Conservation (phyloP, 2,888 invertebrate genomes). For the Stegana nigrithorax region DNA sequence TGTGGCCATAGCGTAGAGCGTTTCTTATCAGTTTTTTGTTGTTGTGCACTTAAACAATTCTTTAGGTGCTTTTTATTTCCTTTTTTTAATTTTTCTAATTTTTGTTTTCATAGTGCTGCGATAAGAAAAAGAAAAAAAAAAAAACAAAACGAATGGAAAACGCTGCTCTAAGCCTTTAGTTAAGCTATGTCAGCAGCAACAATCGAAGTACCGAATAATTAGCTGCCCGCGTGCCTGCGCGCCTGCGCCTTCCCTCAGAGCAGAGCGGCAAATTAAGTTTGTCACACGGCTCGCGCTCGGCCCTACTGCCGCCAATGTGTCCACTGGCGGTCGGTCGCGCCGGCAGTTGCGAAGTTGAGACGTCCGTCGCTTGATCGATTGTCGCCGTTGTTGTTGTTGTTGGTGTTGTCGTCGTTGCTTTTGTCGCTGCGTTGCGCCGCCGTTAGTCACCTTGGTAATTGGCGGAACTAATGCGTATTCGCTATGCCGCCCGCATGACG, state of each 20-base stretch:
- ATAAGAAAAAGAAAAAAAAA: slow-evolving; percentile 17
- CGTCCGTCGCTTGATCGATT: slow-evolving; percentile 25
- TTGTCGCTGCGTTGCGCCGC: background rate
- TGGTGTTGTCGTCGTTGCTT: background rate
- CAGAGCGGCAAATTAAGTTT: slow-evolving; percentile 29
- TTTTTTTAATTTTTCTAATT: background rate
- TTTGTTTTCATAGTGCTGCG: background rate
- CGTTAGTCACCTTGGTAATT: slow-evolving; percentile 9
- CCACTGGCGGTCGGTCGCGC: too few relatives aligned
- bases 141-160: too few relatives aligned
- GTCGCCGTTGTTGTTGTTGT: background rate
- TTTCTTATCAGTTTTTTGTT: background rate
- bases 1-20: background rate
- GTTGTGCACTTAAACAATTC: background rate
- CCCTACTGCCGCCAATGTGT: too few relatives aligned
- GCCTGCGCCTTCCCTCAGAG: too few relatives aligned
- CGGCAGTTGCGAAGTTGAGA: too few relatives aligned
- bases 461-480: slow-evolving; percentile 16
- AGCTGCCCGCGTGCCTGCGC: too few relatives aligned
- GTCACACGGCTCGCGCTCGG: slow-evolving; percentile 30
- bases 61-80: background rate
- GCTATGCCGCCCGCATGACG: background rate
- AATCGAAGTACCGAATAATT: too few relatives aligned
- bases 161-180: slow-evolving; percentile 29
- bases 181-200: slow-evolving; percentile 32